Conservation (phyloP, 2,888 invertebrate genomes). For the Drosophila neotestacea region DNA sequence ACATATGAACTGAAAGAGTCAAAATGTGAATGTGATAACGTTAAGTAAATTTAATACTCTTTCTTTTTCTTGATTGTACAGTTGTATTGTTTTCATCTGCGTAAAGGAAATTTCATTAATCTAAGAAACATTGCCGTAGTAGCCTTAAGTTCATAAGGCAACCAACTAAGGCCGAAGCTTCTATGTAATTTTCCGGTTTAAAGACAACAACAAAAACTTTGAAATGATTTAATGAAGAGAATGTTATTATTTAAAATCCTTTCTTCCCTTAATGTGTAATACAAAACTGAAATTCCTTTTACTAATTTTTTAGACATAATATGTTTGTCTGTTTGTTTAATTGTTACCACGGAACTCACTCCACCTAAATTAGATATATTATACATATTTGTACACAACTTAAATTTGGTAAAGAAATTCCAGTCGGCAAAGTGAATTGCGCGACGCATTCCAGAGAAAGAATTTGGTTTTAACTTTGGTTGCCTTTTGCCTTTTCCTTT, state of each 20-base stretch:
- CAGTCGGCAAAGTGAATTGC: constrained; percentile 64
- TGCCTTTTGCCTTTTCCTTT: constrained; percentile 49
- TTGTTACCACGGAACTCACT: constrained; percentile 20
- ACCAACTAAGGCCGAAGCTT: too few species aligned
- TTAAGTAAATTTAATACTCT: background rate
- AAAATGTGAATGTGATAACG: too few species aligned
- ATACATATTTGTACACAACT: constrained; percentile 53
- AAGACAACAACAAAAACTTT: background rate
- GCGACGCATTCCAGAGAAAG: constrained; percentile 59
- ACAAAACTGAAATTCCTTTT: background rate
- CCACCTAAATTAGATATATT: constrained; percentile 49
- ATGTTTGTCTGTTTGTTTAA: constrained; percentile 29
- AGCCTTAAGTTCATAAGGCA: background rate
- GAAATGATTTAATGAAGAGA: background rate
- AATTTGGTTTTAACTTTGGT: constrained; percentile 60
- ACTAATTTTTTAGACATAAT: constrained; percentile 9
- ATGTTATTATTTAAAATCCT: background rate
- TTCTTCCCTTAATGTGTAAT: constrained; percentile 1
- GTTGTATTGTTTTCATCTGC: background rate
- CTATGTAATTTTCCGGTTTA: background rate
- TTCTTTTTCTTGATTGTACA: background rate
- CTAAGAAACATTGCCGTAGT: background rate
- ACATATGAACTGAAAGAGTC: too few species aligned
- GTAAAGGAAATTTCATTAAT: background rate
- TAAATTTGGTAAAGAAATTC: constrained; percentile 60